Evolutionary conservation across 2,888 invertebrate species (phyloP), one percentile per base, ranked within the genome.

Genomic region (Nycteola revayana): DNA sequence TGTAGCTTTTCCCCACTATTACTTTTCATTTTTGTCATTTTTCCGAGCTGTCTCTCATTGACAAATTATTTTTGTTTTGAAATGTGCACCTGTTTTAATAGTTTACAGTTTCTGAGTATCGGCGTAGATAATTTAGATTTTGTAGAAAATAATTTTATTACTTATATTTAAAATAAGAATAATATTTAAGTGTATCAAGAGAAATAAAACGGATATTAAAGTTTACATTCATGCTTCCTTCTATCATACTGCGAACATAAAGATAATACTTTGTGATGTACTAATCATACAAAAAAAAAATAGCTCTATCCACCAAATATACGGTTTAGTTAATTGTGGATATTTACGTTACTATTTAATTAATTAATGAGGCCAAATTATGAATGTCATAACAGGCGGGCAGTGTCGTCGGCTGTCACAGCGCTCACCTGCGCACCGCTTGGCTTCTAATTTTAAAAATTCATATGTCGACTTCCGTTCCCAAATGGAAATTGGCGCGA

Each of bases 401-500:
- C 43, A 55, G 51, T 66, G 72, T 71, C 70, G 66, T 66, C 67
- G 38, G 37, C 36, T 49, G 83, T 86, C 83, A 75, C 63, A 71
- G 64, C 53, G 74, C 77, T 84, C 85, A 86, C 87, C 87, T 87
- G 87, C 80, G 75, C 69, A 60, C 67, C 64, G 54, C 64, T 60
- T 69, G 66, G 76, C 62, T 71, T 82, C 86, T 86, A 86, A 81
- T 73, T 81, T 83, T 84, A 85, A 85, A 85, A 86, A 79, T 66
- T 82, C 82, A 83, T 80, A 84, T 85, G 80, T 78, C 74, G 69
- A 86, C 86, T 85, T 87, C 86, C 86, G 88, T 66, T 86, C 79
- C 69, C 71, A 67, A 86, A 84, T 75, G 77, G 77, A 78, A 83
- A 81, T 85, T 83, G 80, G 84, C 82, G 80, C 78, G 69, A 64